Evolutionary conservation across 2,888 invertebrate species (phyloP).

Genomic region (Tipula confusa): DNA sequence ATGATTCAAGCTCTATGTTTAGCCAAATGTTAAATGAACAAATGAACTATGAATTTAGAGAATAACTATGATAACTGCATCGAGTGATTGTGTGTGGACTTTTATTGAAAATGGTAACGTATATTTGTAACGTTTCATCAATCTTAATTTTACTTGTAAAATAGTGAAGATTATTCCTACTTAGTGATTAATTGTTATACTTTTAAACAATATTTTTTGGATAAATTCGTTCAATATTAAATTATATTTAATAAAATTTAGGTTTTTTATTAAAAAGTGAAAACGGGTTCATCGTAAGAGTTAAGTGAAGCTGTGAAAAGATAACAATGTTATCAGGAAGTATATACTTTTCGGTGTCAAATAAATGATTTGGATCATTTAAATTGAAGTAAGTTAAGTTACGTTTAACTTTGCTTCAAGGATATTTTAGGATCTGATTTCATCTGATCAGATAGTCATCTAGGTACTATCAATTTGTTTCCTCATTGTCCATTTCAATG

Average conservation of each 20-base stretch:
- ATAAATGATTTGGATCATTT: no score
- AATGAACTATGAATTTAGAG: constrained; percentile 39
- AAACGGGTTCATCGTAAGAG: no score
- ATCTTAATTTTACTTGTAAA: background rate
- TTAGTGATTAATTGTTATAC: background rate
- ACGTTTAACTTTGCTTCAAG: no score
- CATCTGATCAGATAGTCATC: no score
- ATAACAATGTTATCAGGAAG: no score
- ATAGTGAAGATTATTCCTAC: background rate
- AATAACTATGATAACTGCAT: background rate
- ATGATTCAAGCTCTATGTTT: constrained; percentile 42
- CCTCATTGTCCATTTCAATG: no score
- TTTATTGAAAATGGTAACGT: background rate
- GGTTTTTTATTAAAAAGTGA: no score
- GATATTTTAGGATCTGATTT: no score
- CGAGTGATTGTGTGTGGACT: background rate
- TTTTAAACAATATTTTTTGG: background rate
- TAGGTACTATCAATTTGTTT: no score
- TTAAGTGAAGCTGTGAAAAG: no score
- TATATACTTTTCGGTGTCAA: no score
- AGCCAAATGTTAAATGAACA: constrained; percentile 46
- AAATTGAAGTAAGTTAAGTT: no score
- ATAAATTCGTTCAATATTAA: background rate
- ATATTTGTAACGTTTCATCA: background rate
- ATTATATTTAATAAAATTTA: background rate